phyloP scores from a whole-genome alignment of 1,140 invertebrate genomes.

The Pseudomyrmex pallidus region DNA sequence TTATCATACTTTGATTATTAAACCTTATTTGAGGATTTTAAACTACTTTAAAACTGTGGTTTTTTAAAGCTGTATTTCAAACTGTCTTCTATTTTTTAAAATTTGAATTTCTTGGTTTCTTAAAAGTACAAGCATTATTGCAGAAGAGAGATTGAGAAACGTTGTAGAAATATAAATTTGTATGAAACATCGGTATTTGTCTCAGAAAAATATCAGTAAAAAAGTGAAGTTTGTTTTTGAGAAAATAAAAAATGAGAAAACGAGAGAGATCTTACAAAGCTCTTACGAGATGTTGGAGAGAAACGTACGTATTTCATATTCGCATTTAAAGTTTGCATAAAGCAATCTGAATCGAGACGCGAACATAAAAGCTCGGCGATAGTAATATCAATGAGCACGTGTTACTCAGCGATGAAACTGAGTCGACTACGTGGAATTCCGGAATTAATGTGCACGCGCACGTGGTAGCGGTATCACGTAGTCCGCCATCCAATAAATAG shows the following conservation, averaged over 20 bases:
- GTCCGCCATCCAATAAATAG: constrained; percentile 40
- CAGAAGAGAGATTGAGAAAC: too few species aligned
- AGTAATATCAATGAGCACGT: constrained; percentile 49
- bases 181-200: too few species aligned
- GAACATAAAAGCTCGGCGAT: constrained; percentile 45
- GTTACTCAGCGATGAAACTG: constrained; percentile 46
- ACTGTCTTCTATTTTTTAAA: too few species aligned
- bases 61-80: too few species aligned
- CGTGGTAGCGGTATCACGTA: constrained; percentile 22
- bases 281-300: neutral
- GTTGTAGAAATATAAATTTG: too few species aligned
- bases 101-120: too few species aligned
- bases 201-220: too few species aligned
- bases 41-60: too few species aligned
- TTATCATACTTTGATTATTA: too few species aligned
- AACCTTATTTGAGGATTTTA: too few species aligned
- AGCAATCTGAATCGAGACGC: constrained; percentile 34
- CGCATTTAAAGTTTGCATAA: constrained; percentile 1
- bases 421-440: constrained; percentile 50
- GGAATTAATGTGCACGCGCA: constrained; percentile 37
- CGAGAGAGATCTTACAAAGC: too few species aligned
- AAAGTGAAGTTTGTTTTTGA: neutral
- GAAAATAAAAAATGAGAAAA: neutral
- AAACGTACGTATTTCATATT: neutral
- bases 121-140: too few species aligned